These are phyloP conservation scores for Slavum lentiscoides DNA, from an alignment of 2,888 invertebrate genomes.

Conservation along the genomic window DNA sequence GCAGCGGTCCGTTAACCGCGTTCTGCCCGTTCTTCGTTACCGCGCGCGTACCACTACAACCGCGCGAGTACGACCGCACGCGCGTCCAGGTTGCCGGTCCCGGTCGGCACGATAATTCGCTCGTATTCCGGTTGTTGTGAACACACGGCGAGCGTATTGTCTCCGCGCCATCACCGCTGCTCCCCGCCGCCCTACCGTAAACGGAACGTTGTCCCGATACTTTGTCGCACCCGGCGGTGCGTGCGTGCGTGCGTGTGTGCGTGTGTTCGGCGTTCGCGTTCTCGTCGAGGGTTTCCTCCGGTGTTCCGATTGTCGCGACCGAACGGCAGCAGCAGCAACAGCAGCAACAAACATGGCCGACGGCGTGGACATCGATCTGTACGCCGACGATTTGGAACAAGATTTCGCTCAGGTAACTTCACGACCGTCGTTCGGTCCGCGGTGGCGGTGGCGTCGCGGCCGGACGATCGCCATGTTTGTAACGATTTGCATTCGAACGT, in stretches of 20 bases:
- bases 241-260: not conserved
- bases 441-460: not conserved
- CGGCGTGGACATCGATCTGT: slow-evolving; percentile 94
- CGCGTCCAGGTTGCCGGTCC: slow-evolving; percentile 3
- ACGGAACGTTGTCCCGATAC: too few relatives aligned
- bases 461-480: not conserved
- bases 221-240: too few relatives aligned
- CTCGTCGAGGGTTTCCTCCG: not conserved
- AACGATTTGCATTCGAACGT: not conserved
- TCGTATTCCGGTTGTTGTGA: slow-evolving; percentile 3
- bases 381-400: slow-evolving; percentile 94
- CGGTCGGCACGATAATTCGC: not conserved
- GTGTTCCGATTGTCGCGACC: not conserved
- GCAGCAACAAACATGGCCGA: slow-evolving; percentile 83
- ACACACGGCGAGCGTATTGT: slow-evolving; percentile 9
- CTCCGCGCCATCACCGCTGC: too few relatives aligned
- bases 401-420: slow-evolving; percentile 67
- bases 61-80: too few relatives aligned
- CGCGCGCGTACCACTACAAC: not conserved
- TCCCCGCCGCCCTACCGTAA: not conserved
- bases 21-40: not conserved
- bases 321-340: slow-evolving; percentile 2
- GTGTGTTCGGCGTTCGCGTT: slow-evolving; percentile 7
- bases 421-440: not conserved
- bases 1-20: too few relatives aligned